phyloP scores from a whole-genome alignment of 2,797 vertebrate genomes.

The Lagorchestes hirsutus region DNA sequence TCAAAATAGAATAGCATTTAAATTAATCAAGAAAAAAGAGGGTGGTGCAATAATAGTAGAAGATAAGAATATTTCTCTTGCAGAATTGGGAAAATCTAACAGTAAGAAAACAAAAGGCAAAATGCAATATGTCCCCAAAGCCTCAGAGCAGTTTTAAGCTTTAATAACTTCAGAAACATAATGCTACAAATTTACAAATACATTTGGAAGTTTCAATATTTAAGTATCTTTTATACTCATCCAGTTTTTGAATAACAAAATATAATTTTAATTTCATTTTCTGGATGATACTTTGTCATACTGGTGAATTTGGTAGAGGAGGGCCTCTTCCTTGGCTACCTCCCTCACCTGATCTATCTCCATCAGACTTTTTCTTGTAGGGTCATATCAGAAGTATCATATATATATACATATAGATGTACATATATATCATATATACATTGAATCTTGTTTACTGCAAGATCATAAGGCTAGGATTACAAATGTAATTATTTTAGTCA shows the following conservation, averaged over 20 bases:
- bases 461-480: not conserved
- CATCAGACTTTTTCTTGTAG: not conserved
- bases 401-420: too few species aligned
- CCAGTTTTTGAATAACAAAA: not conserved
- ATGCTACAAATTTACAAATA: not conserved
- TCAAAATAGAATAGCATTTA: not conserved
- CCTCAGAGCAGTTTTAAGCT: not conserved
- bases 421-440: too few species aligned
- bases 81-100: not conserved
- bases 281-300: not conserved
- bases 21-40: not conserved
- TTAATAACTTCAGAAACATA: not conserved
- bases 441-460: not conserved
- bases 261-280: not conserved
- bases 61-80: not conserved
- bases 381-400: not conserved
- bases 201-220: not conserved
- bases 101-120: not conserved
- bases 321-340: not conserved
- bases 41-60: not conserved
- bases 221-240: not conserved
- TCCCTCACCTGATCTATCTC: not conserved
- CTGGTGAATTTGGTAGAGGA: not conserved
- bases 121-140: not conserved
- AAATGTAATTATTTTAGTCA: not conserved